Percentiles rank a stretch among this genome's conserved stretches.
Evolutionary conservation across 2,113 vertebrate genomes (phyloP).

Genomic region (Climacteris rufus): DNA sequence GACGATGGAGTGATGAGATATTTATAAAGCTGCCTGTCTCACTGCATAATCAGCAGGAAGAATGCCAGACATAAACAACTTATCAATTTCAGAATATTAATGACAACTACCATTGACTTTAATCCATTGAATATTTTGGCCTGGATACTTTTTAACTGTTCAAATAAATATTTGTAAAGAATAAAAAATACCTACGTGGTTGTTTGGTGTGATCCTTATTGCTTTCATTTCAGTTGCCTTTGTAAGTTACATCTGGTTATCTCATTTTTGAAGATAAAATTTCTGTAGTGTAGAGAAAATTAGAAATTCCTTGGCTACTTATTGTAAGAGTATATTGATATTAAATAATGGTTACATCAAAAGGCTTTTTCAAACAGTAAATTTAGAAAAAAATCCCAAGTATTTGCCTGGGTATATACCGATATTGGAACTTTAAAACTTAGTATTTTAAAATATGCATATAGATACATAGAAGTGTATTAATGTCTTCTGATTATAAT

Average conservation of each 20-base stretch:
- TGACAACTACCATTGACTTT: slow-evolving; percentile 65
- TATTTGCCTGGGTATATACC: background rate
- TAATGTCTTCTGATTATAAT: background rate
- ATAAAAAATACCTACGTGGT: background rate
- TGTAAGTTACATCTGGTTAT: background rate
- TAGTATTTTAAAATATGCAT: background rate
- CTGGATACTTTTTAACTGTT: slow-evolving; percentile 37
- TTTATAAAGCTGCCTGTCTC: slow-evolving; percentile 84
- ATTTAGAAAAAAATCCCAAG: background rate
- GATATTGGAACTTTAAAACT: background rate
- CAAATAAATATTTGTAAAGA: slow-evolving; percentile 18
- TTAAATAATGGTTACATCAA: background rate
- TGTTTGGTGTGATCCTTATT: background rate
- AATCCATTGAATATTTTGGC: slow-evolving; percentile 56
- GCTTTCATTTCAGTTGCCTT: slow-evolving; percentile 33
- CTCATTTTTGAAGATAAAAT: background rate
- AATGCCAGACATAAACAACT: slow-evolving; percentile 81
- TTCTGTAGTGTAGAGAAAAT: background rate
- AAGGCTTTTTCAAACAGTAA: background rate
- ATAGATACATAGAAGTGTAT: background rate
- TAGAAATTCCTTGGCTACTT: background rate
- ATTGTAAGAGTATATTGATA: background rate
- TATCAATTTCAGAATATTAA: slow-evolving; percentile 80
- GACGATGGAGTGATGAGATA: slow-evolving; percentile 88
- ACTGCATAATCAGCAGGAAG: slow-evolving; percentile 82